Evolutionary conservation across 2,888 invertebrate genomes (phyloP), one percentile per base, ranked within the genome.

Genomic region (Campoplex capitator): DNA sequence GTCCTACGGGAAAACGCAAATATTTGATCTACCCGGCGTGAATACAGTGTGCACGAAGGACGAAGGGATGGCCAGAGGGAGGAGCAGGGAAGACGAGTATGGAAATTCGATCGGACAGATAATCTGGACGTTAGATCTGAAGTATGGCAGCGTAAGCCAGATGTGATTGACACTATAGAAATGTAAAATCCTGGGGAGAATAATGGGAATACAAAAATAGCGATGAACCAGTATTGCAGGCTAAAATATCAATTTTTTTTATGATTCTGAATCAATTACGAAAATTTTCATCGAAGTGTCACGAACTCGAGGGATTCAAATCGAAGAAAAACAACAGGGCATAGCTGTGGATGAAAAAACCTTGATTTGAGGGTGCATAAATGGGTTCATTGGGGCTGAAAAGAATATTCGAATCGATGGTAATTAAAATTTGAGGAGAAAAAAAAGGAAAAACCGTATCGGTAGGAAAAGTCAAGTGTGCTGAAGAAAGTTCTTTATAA

Each of bases 41-140:
- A 84, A 82, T 71, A 77, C 77, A 82, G 83, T 67, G 68, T 71
- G 62, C 74, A 56, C 68, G 23, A 67, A 75, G 70, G 79, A 79
- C 35, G 38, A 56, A 54, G 51, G 11, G 65, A n/a, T 28, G 58
- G 51, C 51, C 42, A 68, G 3, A 11, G 35, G 18, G 74, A 6
- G 28, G 58, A 62, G 23, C 23, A 23, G 58, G 48, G n/a, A 67
- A 35, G 8, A 73, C 54, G 78, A 51, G 54, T 79, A 83, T 88
- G 84, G 77, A 85, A 83, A 88, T 89, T 83, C 78, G 86, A 88
- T 89, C 86, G 84, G 48, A 89, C 56, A 74, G 85, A 82, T 84
- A 80, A 84, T 82, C 73, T 62, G 62, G 79, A 74, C 71, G 48
- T 45, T 42, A 58, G 73, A 38, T 70, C 42, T 62, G 23, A 23